Conservation (phyloP, 2,888 invertebrate genomes). For the Nymphalis urticae region DNA sequence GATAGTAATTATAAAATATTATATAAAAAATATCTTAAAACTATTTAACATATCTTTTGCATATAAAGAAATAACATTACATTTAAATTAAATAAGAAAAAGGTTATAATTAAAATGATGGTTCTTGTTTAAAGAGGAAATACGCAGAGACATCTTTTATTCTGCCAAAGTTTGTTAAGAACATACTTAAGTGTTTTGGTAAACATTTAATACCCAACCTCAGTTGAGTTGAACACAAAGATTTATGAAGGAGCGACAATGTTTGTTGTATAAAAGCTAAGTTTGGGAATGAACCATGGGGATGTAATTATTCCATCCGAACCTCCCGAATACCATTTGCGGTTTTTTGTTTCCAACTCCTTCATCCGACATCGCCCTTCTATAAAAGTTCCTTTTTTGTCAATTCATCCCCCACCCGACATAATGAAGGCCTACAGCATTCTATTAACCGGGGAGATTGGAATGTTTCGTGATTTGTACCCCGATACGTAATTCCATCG, state of each 20-base stretch:
- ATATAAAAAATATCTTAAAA: no score
- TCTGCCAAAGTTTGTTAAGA: constrained; percentile 59
- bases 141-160: constrained; percentile 18
- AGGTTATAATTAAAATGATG: constrained; percentile 1
- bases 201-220: constrained; percentile 66
- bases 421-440: constrained; percentile 78
- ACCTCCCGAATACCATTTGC: constrained; percentile 69
- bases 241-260: constrained; percentile 59
- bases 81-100: not conserved
- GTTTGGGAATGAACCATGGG: constrained; percentile 52
- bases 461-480: constrained; percentile 78
- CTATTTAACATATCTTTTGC: no score
- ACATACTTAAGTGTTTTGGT: constrained; percentile 54
- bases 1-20: no score
- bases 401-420: constrained; percentile 55
- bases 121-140: constrained; percentile 13
- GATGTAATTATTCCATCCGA: constrained; percentile 69
- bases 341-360: constrained; percentile 66
- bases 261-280: constrained; percentile 64
- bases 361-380: constrained; percentile 53
- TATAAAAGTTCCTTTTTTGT: constrained; percentile 72
- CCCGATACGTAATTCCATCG: constrained; percentile 67
- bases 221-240: constrained; percentile 44
- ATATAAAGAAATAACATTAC: not conserved
- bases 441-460: constrained; percentile 76